Evolutionary conservation across 2,113 vertebrate genomes (phyloP), one percentile per base, ranked within the genome.

Genomic region (Aegithalos caudatus): DNA sequence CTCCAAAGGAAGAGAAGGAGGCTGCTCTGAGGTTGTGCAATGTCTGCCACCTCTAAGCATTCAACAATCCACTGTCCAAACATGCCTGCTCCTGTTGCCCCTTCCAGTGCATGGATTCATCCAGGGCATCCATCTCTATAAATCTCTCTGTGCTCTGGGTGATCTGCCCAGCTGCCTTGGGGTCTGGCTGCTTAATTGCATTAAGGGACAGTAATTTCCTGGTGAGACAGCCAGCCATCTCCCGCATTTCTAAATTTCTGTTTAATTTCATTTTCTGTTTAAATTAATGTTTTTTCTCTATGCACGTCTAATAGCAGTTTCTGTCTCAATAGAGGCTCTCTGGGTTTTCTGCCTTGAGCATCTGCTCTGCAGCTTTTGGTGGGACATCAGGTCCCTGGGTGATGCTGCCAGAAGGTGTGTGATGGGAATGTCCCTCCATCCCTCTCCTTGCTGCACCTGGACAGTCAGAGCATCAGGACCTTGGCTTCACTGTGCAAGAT

Each of bases 151-250:
- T 74, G 60, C 56, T 78, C 60, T 37, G 51, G 76, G 72, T 2
- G 0, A 60, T 74, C 73, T 80, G 70, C 40, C 51, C 70, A 53
- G 78, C 65, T 50, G 91, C 84, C 65, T 37, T 62, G 44, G 51
- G 71, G 65, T 53, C 78, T 81, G 86, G 38, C 78, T 85, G 20
- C 70, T 69, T 95, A 95, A 91, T 62, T 48, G 11, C 9, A 4
- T 97, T 87, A 95, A 84, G 57, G 84, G 84, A 74, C 83, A 89
- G 73, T 85, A 94, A 95, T 96, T 92, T 97, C 89, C 95, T 95
- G 69, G 31, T 92, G 89, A 97, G 91, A 95, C 89, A 76, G 86
- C 77, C 86, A 92, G 88, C 61, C 50, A 87, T 56, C 77, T 72
- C 53, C 65, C 27, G 10, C 81, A 91, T 87, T 79, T 81, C 53